phyloP scores from a whole-genome alignment of 2,888 invertebrate genomes.

The Notodonta ziczac region DNA sequence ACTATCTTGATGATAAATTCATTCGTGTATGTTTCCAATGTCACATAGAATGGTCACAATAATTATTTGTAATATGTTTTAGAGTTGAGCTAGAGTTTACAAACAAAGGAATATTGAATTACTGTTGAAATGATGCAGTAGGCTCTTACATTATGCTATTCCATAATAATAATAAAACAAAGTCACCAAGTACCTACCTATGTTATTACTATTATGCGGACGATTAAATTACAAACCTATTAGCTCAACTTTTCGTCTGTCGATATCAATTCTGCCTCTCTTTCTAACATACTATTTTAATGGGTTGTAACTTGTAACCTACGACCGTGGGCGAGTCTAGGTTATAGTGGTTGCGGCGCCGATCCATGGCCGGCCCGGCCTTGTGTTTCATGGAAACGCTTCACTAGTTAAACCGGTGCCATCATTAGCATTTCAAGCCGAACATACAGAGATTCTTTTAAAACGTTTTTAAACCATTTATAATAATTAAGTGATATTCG shows the following conservation, averaged over 20 bases:
- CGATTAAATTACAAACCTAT: too few species aligned
- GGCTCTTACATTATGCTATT: too few species aligned
- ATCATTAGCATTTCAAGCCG: not conserved
- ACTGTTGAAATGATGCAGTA: too few species aligned
- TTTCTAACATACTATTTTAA: not conserved
- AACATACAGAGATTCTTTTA: too few species aligned
- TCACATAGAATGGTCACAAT: not conserved
- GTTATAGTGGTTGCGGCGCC: not conserved
- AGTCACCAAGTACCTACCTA: too few species aligned
- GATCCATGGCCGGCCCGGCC: not conserved
- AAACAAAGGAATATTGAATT: too few species aligned
- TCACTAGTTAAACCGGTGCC: not conserved
- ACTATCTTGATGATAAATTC: not conserved
- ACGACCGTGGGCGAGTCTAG: not conserved
- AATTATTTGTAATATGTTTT: not conserved
- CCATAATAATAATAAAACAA: too few species aligned
- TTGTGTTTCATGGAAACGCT: conserved; percentile 1
- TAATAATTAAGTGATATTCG: too few species aligned
- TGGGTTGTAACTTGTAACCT: not conserved
- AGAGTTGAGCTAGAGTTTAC: too few species aligned
- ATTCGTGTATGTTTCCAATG: not conserved
- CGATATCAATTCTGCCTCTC: not conserved
- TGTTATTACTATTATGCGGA: too few species aligned
- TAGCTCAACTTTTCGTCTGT: not conserved
- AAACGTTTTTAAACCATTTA: too few species aligned